Evolutionary conservation across 2,888 invertebrate genomes (phyloP).

Genomic region (Scaptomyza polygonia): DNA sequence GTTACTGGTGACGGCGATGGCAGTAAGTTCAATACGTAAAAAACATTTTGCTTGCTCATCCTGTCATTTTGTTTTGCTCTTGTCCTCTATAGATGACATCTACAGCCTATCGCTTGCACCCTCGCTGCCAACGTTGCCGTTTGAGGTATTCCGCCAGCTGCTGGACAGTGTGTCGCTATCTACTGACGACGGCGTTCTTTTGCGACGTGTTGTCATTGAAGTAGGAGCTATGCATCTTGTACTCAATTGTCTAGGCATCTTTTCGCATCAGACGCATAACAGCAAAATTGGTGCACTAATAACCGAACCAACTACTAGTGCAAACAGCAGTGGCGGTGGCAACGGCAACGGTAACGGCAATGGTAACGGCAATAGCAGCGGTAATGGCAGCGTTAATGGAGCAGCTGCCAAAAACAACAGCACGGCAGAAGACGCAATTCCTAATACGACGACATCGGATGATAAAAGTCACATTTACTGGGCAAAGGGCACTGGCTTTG

Average conservation of each 20-base stretch:
- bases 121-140: conserved; percentile 87
- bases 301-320: conserved; percentile 42
- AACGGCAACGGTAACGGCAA: conserved; percentile 26
- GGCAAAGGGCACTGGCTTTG: conserved; percentile 99
- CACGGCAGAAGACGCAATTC: conserved; percentile 70
- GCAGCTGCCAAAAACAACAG: conserved; percentile 41
- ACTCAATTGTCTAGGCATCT: conserved; percentile 94
- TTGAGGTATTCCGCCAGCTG: conserved; percentile 87
- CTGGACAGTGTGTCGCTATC: conserved; percentile 91
- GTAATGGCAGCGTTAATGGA: conserved; percentile 27
- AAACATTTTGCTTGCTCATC: not conserved
- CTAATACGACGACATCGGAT: conserved; percentile 85
- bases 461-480: conserved; percentile 93
- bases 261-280: conserved; percentile 91
- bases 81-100: conserved; percentile 86
- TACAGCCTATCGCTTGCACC: conserved; percentile 89
- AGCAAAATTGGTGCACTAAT: conserved; percentile 82
- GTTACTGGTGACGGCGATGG: conserved; percentile 97
- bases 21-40: conserved; percentile 85
- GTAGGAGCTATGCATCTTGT: conserved; percentile 94
- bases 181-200: conserved; percentile 90
- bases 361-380: conserved; percentile 9
- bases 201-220: conserved; percentile 91
- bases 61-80: not conserved
- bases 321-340: conserved; percentile 14